Conservation (phyloP, 2,797 vertebrate genomes). For the Lacerta agilis region DNA sequence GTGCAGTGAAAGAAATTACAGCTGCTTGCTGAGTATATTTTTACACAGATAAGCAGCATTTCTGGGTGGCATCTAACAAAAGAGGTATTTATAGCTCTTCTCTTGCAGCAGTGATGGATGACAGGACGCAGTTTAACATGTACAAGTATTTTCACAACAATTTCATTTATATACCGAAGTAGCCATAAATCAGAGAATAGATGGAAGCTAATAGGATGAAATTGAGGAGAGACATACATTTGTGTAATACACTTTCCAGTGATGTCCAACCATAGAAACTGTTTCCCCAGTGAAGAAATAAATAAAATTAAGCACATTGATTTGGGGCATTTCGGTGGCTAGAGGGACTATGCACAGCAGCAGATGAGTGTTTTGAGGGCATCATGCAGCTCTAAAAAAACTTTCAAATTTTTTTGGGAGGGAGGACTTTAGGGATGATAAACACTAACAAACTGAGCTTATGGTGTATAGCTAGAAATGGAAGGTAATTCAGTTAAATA, state of each 20-base stretch:
- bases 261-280: constrained; percentile 1
- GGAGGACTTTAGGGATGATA: not conserved
- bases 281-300: not conserved
- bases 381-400: constrained; percentile 7
- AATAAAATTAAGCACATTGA: constrained; percentile 9
- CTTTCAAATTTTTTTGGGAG: not conserved
- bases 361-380: not conserved
- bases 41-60: constrained; percentile 18
- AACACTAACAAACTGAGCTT: not conserved
- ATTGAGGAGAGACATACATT: not conserved
- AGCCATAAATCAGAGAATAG: constrained; percentile 30
- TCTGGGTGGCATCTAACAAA: constrained; percentile 27
- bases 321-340: constrained; percentile 20
- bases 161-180: constrained; percentile 13
- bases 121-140: constrained; percentile 11
- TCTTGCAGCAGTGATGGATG: constrained; percentile 39
- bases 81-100: constrained; percentile 31
- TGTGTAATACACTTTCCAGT: not conserved
- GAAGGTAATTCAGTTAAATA: not conserved
- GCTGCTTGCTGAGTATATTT: constrained; percentile 8
- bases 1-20: constrained; percentile 35
- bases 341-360: not conserved
- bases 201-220: constrained; percentile 8
- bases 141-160: constrained; percentile 22
- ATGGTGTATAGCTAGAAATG: not conserved